Evolutionary conservation across 2,797 vertebrate species (phyloP).

Genomic region (Gymnocypris eckloni): DNA sequence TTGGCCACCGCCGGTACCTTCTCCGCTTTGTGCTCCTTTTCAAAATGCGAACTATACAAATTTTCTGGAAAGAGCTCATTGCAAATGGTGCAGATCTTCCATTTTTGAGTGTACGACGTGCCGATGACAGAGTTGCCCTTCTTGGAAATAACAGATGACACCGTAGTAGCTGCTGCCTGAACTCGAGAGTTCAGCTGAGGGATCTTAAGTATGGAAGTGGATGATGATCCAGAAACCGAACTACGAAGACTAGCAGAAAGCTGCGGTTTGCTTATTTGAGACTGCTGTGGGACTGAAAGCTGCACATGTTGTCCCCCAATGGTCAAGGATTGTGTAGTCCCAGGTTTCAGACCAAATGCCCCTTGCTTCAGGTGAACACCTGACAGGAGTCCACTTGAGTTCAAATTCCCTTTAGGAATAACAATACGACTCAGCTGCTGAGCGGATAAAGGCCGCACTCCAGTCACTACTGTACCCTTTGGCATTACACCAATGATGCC

Average conservation of each 20-base stretch:
- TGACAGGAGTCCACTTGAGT: slow-evolving; percentile 85
- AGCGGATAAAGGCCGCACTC: slow-evolving; percentile 83
- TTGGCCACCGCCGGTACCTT: slow-evolving; percentile 98
- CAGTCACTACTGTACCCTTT: slow-evolving; percentile 87
- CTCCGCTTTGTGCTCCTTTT: slow-evolving; percentile 98
- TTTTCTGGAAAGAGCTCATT: slow-evolving; percentile 99
- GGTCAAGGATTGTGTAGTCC: slow-evolving; percentile 80
- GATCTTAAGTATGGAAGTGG: slow-evolving; percentile 84
- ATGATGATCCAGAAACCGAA: slow-evolving; percentile 79
- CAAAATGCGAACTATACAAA: slow-evolving; percentile 96
- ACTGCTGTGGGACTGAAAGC: slow-evolving; percentile 90
- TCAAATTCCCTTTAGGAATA: slow-evolving; percentile 88
- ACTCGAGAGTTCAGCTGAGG: slow-evolving; percentile 86
- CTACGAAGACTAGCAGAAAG: slow-evolving; percentile 83
- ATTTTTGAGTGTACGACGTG: slow-evolving; percentile 96
- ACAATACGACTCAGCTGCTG: slow-evolving; percentile 89
- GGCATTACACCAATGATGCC: slow-evolving; percentile 90
- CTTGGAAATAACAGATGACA: slow-evolving; percentile 79
- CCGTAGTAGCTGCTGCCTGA: slow-evolving; percentile 83
- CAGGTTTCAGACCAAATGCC: slow-evolving; percentile 85
- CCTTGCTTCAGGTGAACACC: slow-evolving; percentile 88
- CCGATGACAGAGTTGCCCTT: slow-evolving; percentile 86
- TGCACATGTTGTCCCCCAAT: slow-evolving; percentile 84
- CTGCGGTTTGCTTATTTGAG: slow-evolving; percentile 91
- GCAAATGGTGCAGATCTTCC: slow-evolving; percentile 99